Percentiles rank a stretch among this genome's conserved stretches.
These are phyloP conservation scores for Polyommatus icarus DNA, from an alignment of 2,888 invertebrate species.

Conservation along the genomic window DNA sequence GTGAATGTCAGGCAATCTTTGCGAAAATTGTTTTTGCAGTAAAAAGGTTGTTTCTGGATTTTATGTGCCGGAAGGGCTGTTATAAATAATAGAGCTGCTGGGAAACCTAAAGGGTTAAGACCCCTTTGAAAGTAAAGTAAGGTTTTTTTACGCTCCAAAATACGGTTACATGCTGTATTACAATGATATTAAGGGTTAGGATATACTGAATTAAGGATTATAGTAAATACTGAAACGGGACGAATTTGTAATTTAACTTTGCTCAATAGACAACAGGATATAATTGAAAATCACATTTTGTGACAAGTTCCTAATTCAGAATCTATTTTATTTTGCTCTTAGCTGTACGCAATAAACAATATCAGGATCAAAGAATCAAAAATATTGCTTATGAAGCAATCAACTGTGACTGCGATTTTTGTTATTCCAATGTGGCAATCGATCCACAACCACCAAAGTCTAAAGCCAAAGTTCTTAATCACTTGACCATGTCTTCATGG, in stretches of 20 bases:
- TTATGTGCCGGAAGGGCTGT: background rate
- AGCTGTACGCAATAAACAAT: too few species aligned
- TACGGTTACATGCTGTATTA: background rate
- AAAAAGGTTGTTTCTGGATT: background rate
- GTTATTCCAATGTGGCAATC: too few species aligned
- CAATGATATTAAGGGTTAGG: background rate
- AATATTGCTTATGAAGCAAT: too few species aligned
- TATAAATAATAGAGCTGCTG: slow-evolving; percentile 13
- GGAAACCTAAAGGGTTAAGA: background rate
- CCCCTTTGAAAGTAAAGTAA: background rate
- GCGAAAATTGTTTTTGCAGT: background rate
- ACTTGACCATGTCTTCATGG: background rate
- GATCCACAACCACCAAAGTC: background rate
- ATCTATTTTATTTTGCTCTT: too few species aligned
- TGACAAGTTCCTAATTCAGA: too few species aligned
- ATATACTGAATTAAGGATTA: too few species aligned
- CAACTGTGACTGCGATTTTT: too few species aligned
- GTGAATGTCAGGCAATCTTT: background rate
- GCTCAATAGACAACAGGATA: too few species aligned
- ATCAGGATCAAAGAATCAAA: too few species aligned
- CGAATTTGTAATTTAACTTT: background rate
- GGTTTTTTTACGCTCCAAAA: background rate
- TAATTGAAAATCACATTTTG: too few species aligned
- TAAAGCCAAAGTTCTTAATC: background rate
- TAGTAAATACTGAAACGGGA: background rate